Evolutionary conservation across 2,888 invertebrate genomes (phyloP).

Genomic region (Eristalis intricaria): DNA sequence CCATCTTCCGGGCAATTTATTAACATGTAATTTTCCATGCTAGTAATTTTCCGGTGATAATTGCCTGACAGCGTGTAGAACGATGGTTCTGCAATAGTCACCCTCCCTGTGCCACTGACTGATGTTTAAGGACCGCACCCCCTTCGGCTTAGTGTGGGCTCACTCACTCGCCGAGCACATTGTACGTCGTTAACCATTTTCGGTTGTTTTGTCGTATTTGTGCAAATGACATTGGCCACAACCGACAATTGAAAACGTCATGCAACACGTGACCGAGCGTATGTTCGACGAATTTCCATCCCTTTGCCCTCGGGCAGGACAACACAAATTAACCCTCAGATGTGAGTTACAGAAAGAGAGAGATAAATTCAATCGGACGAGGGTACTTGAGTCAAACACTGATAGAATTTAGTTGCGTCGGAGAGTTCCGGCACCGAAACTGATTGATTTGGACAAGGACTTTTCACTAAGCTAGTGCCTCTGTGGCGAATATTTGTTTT

Average conservation of each 20-base stretch:
- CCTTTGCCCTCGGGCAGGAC: constrained; percentile 56
- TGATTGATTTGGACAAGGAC: constrained; percentile 69
- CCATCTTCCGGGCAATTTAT: constrained; percentile 74
- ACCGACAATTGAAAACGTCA: constrained; percentile 74
- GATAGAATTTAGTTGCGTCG: constrained; percentile 25
- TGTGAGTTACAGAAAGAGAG: neutral
- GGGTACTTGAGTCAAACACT: constrained; percentile 52
- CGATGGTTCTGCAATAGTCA: neutral
- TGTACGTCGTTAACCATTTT: constrained; percentile 62
- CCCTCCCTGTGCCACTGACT: neutral
- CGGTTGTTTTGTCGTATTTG: constrained; percentile 50
- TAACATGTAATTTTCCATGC: constrained; percentile 75
- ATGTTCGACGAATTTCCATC: constrained; percentile 61
- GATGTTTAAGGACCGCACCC: constrained; percentile 25
- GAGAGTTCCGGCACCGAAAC: constrained; percentile 67
- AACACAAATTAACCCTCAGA: constrained; percentile 44
- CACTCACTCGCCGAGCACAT: constrained; percentile 6
- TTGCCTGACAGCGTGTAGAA: constrained; percentile 47
- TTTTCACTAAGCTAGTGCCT: constrained; percentile 26
- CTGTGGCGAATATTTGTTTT: constrained; percentile 67
- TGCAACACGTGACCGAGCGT: constrained; percentile 72
- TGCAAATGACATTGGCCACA: constrained; percentile 73
- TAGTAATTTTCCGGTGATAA: constrained; percentile 73
- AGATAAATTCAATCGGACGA: constrained; percentile 28
- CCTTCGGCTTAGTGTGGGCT: constrained; percentile 36